Percentiles rank a stretch among this genome's conserved stretches.
Evolutionary conservation across 1,140 invertebrate species (phyloP).

Genomic region (Hypothenemus hampei): DNA sequence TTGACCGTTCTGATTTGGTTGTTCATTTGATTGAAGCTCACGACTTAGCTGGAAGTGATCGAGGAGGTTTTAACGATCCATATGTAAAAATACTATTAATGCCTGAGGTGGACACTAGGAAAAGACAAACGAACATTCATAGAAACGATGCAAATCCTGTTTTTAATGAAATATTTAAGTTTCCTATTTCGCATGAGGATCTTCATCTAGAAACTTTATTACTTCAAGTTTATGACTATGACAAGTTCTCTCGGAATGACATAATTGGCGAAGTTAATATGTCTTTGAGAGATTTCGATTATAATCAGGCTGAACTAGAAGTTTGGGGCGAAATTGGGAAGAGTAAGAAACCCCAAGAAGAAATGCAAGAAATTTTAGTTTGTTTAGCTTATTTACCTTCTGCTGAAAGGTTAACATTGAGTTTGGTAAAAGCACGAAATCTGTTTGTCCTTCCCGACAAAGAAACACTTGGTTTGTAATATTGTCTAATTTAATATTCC

Average conservation of each 20-base stretch:
- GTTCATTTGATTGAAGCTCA: constrained; percentile 87
- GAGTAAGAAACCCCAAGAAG: constrained; percentile 71
- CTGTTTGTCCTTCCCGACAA: constrained; percentile 64
- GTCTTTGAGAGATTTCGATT: constrained; percentile 63
- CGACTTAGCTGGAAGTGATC: constrained; percentile 72
- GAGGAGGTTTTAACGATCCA: constrained; percentile 81
- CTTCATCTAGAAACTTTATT: constrained; percentile 67
- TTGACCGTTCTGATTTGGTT: constrained; percentile 80
- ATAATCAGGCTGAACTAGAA: constrained; percentile 64
- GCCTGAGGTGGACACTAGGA: constrained; percentile 77
- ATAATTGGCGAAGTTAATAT: constrained; percentile 66
- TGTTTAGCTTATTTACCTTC: constrained; percentile 82
- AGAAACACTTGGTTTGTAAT: constrained; percentile 57
- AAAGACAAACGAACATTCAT: constrained; percentile 74
- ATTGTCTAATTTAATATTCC: too few relatives aligned
- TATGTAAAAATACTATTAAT: constrained; percentile 71
- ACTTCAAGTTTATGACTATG: constrained; percentile 59
- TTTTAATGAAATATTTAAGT: constrained; percentile 82
- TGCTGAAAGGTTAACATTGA: constrained; percentile 77
- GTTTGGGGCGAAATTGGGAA: constrained; percentile 74
- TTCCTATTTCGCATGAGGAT: constrained; percentile 76
- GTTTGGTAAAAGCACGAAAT: constrained; percentile 79
- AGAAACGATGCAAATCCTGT: constrained; percentile 71
- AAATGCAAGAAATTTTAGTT: constrained; percentile 73
- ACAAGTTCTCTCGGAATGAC: constrained; percentile 67